Evolutionary conservation across 2,797 vertebrate species (phyloP).

Genomic region (Gallirallus australis): DNA sequence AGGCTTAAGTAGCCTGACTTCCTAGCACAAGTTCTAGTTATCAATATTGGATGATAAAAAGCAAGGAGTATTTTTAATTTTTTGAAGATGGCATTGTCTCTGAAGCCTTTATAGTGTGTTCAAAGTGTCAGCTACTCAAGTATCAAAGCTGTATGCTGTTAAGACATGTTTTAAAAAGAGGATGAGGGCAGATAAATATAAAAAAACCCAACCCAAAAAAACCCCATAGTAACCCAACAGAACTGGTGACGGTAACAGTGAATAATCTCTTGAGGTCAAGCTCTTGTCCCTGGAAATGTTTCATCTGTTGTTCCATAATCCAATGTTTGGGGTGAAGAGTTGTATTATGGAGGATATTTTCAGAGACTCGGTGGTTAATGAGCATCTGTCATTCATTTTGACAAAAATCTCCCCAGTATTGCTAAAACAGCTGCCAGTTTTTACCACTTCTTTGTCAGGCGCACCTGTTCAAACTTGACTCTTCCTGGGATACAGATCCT

Average conservation of each 20-base stretch:
- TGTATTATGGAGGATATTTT: not conserved
- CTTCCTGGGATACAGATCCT: not conserved
- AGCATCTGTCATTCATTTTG: not conserved
- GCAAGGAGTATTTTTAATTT: not conserved
- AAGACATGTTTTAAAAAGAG: not conserved
- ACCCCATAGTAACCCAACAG: not conserved
- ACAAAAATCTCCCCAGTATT: not conserved
- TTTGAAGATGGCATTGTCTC: not conserved
- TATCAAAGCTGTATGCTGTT: not conserved
- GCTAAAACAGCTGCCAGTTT: not conserved
- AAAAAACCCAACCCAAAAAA: too few relatives aligned
- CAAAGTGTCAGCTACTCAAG: not conserved
- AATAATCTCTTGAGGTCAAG: not conserved
- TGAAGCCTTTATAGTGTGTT: not conserved
- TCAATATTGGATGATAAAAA: not conserved
- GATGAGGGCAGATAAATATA: not conserved
- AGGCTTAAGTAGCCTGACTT: not conserved
- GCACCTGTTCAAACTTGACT: not conserved
- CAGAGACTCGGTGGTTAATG: not conserved
- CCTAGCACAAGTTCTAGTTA: not conserved
- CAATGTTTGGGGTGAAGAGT: not conserved
- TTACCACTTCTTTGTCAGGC: not conserved
- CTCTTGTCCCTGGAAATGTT: not conserved
- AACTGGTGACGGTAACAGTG: not conserved
- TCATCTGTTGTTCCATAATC: not conserved